Base-by-base conservation (phyloP, 2,888 invertebrate genomes). In the Drosophila phalerata region DNA sequence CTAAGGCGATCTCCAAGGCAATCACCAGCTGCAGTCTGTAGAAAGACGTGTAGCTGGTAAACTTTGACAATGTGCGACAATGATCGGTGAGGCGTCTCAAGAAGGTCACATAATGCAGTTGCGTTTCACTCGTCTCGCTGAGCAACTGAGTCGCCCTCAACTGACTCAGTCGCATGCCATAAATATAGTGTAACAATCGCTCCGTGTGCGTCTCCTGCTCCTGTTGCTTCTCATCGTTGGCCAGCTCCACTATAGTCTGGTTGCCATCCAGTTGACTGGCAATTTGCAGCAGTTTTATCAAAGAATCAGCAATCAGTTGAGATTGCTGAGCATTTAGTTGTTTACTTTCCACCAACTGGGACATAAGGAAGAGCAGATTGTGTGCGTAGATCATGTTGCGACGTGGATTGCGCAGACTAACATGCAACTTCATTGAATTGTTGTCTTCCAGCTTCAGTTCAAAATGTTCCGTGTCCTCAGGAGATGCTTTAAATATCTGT, bases 351-450 rank as follows among this genome's bases (percentile, higher is more conserved):
- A 87, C 66, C 34, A 91, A 64, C 8, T 91, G 86, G 0, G 80
- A 71, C 0, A 92, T 62, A 0, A 85, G 42, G 56, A 90, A 92
- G 3, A 91, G 77, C 3, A 90, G 77, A 22, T 87, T 80, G 51
- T 92, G 91, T 4, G 90, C 82, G 49, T 91, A 92, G 19, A 92
- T 85, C 84, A 91, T 84, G 4, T 91, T 62, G n/a, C 91, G 76
- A 5, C 86, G 83, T 1, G 91, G 81, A 74, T 91, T 90, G 10
- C 79, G 69, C 15, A 91, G 64, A 6, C 80, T 51, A 0, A 15
- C 11, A 32, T 86, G 79, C 17, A 91, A 72, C 13, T 71, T 66
- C 19, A 85, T 13, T 1, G 77, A 48, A 25, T 86, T 84, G 1
- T 89, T 90, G 13, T 90, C 90, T 25, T 85, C 80, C 22, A 85